Conservation (phyloP, 2,113 vertebrate species). For the Coptodon bakossiorum region DNA sequence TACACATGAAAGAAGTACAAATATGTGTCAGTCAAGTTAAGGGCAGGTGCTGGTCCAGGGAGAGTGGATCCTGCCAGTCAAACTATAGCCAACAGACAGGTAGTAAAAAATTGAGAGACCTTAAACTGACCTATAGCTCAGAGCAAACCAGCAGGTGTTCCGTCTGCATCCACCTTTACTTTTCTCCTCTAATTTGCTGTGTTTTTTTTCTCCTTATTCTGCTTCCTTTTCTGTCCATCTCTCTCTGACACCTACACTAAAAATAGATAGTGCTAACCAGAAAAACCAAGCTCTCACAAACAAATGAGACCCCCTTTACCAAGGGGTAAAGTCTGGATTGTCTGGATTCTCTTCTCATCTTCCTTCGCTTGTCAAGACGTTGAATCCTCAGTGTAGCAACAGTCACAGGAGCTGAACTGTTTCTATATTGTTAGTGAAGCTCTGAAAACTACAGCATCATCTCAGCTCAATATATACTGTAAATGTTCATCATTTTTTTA, state of each 20-base stretch:
- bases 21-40: neutral
- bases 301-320: neutral
- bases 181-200: neutral
- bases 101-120: neutral
- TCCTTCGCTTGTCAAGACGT: neutral
- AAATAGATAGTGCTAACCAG: neutral
- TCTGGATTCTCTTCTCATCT: neutral
- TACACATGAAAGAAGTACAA: neutral
- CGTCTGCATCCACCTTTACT: neutral
- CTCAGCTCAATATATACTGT: neutral
- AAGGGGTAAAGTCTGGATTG: neutral
- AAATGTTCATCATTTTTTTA: neutral
- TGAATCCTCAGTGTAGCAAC: neutral
- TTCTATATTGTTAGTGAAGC: neutral
- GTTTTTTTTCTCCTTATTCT: neutral
- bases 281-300: neutral
- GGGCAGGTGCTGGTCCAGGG: neutral
- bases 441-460: neutral
- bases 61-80: neutral
- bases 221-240: neutral
- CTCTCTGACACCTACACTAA: neutral
- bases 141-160: neutral
- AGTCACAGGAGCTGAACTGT: neutral
- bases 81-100: neutral
- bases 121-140: neutral